Base-by-base conservation (phyloP, 2,113 vertebrate species). In the Channa maculata region DNA sequence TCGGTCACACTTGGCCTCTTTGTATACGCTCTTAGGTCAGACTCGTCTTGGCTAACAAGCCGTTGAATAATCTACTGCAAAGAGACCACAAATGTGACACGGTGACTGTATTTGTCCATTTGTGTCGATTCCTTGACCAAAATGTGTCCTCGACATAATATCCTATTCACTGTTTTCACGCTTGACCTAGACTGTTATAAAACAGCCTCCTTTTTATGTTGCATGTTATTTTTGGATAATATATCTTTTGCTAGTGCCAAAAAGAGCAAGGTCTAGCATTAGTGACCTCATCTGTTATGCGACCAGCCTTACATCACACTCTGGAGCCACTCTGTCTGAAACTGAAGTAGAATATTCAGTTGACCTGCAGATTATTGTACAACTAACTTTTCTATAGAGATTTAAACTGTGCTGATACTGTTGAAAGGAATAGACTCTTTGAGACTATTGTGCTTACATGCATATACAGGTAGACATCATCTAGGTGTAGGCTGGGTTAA, bases 1-100 rank as follows among this genome's bases (percentile, higher is more conserved):
- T 68, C 48, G 75, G 74, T 87, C 88, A 87, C 81, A 86, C 62
- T 89, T 41, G 59, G 59, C 71, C 49, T 87, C 88, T 90, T 91
- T 92, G 88, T 89, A 33, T 54, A 8, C 63, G 34, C 60, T 70
- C 48, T 0, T 13, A 80, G 43, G 71, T 84, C 37, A 75, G 73
- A 14, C 73, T 41, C 46, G 41, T 77, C 69, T 58, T 50, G 70
- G 34, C 15, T 81, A 62, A 84, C 44, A 62, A 63, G 71, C 61
- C 62, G 41, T 41, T 66, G 52, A 71, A 85, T 60, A 69, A 83
- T 44, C 5, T 13, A 41, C 11, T 73, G 60, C 44, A 9, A 63
- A 66, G 45, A 81, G 41, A 59, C 37, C 53, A 75, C 67, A 79
- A 75, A 81, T 46, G 62, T 77, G 77, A 78, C 82, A 60, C 3